Evolutionary conservation across 2,888 invertebrate species (phyloP).

Genomic region (Chymomyza caudatula): DNA sequence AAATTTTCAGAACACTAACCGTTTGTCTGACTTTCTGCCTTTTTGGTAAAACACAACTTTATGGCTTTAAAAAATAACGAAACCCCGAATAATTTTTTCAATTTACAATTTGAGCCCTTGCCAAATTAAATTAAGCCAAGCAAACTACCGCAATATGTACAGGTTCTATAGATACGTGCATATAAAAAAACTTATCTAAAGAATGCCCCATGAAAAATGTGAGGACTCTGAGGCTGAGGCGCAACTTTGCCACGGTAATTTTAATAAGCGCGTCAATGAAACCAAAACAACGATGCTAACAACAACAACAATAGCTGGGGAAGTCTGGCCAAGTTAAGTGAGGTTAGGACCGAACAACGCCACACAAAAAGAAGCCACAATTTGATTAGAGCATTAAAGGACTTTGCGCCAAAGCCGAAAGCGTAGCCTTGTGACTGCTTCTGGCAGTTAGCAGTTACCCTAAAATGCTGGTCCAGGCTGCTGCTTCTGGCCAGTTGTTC

Average conservation of each 20-base stretch:
- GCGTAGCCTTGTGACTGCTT: conserved; percentile 29
- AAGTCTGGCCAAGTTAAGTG: conserved; percentile 1
- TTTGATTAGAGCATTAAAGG: conserved; percentile 71
- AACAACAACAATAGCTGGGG: conserved; percentile 22
- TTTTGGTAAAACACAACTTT: not conserved
- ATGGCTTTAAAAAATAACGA: not conserved
- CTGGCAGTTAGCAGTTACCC: not conserved
- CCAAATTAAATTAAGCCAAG: not conserved
- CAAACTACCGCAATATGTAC: not conserved
- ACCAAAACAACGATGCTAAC: conserved; percentile 66
- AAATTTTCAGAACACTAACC: not conserved
- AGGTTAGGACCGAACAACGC: conserved; percentile 33
- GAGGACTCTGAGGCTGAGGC: conserved; percentile 15
- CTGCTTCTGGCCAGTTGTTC: not conserved
- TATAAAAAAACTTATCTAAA: conserved; percentile 29
- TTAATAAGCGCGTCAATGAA: conserved; percentile 70
- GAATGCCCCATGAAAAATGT: conserved; percentile 18
- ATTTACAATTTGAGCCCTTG: not conserved
- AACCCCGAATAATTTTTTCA: not conserved
- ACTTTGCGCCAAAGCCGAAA: conserved; percentile 65
- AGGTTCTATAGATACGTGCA: not conserved
- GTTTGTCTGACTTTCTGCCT: not conserved
- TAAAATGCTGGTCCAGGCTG: not conserved
- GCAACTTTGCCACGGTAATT: conserved; percentile 61
- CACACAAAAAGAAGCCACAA: conserved; percentile 65